Evolutionary conservation across 2,888 invertebrate species (phyloP), one percentile per base, ranked within the genome.

Genomic region (Plemyria rubiginata): DNA sequence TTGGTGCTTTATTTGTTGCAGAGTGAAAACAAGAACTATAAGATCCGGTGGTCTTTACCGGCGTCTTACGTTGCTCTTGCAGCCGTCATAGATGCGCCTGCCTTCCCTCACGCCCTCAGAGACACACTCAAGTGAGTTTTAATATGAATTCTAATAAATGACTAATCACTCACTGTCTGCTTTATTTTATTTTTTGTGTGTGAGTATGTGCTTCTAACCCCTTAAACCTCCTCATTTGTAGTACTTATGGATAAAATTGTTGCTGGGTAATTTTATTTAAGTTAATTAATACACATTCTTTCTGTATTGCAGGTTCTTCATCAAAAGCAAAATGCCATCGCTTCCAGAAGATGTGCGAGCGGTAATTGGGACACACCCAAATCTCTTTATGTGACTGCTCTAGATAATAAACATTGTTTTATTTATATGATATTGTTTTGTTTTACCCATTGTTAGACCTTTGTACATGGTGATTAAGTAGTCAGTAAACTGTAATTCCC

Each of bases 1-100:
- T 38, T 22, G 22, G 28, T 50, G 13, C 6, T 22, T 59, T 2
- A 22, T 60, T 62, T 56, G 56, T 87, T 87, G 29, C 86, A 96
- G 96, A 92, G 95, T 9, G 96, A 97, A 84, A 95, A 96, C 78
- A 96, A 96, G 76, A 86, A 85, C 13, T 93, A 91, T 70, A 94
- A 93, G 72, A 90, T 94, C 7, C 90, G 94, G 0, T 95, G 95
- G 94, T 93, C 95, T 58, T 82, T 95, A 4, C 93, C 94, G 0
- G 94, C 94, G 1, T 95, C 96, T 68, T 93, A 94, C 70, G 77
- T 89, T 8, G 92, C 94, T 0, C 79, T 96, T 3, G 76, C 85
- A 0, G 54, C 65, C 0, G 82, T 79, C 0, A 77, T 91, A 4
- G 66, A 71, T 5, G 72, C 72, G 2, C 70, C 77, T 0, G 77